phyloP scores from a whole-genome alignment of 2,797 vertebrate genomes.

The Enteromius paludinosus region DNA sequence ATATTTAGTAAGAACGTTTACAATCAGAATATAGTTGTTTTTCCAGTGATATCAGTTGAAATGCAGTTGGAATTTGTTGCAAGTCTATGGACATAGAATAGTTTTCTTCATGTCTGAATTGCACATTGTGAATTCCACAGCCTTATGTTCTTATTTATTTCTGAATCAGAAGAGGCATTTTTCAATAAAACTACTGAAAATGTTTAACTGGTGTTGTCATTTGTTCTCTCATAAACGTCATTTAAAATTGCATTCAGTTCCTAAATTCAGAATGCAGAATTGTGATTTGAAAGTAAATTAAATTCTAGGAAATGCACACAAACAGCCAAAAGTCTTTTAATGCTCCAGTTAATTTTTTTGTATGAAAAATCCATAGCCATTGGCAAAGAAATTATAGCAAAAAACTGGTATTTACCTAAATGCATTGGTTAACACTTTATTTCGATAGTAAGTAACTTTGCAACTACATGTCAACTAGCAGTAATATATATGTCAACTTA shows the following conservation, averaged over 20 bases:
- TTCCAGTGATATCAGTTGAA: slow-evolving; percentile 79
- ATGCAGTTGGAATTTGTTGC: slow-evolving; percentile 96
- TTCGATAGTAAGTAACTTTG: too few relatives aligned
- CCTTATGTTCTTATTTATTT: slow-evolving; percentile 99
- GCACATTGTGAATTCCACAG: slow-evolving; percentile 99
- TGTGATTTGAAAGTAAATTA: not conserved
- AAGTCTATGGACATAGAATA: slow-evolving; percentile 97
- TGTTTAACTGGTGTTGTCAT: slow-evolving; percentile 67
- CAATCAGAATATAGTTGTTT: slow-evolving; percentile 88
- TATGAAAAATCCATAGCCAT: not conserved
- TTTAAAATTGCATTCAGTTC: not conserved
- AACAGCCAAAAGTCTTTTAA: not conserved
- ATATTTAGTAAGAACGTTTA: slow-evolving; percentile 95
- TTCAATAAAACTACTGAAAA: slow-evolving; percentile 99
- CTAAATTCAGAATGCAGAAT: slow-evolving; percentile 5
- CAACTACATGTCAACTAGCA: too few relatives aligned
- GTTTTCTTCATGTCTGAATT: slow-evolving; percentile 96
- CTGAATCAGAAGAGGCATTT: slow-evolving; percentile 99
- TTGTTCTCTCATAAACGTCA: slow-evolving; percentile 17
- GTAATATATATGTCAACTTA: too few relatives aligned
- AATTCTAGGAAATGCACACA: not conserved
- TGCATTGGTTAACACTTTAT: too few relatives aligned
- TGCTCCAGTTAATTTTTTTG: not conserved
- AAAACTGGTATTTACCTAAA: not conserved
- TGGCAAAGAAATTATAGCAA: too few relatives aligned